A percentile compares a stretch with the other conserved stretches of the same genome.
These are phyloP conservation scores for Anthonomus grandis DNA, from an alignment of 1,140 invertebrate species.

Conservation along the genomic window DNA sequence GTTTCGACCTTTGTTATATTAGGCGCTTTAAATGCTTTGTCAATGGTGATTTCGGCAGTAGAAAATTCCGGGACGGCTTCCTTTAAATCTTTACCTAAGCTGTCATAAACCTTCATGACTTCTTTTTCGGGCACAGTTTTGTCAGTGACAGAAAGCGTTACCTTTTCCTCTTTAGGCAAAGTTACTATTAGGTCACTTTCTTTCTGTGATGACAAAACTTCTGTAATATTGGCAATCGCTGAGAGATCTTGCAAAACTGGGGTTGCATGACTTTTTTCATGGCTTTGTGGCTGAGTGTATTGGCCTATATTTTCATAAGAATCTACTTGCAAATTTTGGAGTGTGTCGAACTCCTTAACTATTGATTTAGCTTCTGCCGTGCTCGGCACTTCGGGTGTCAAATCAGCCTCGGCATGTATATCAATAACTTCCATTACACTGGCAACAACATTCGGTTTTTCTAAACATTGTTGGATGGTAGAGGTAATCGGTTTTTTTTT, in stretches of 20 bases:
- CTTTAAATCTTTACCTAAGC: conserved; percentile 16
- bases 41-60: conserved; percentile 21
- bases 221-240: conserved; percentile 41
- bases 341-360: conserved; percentile 3
- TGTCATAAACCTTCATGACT: conserved; percentile 23
- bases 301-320: conserved; percentile 12
- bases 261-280: not conserved
- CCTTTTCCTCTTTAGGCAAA: conserved; percentile 33
- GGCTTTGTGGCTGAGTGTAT: not conserved
- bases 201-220: conserved; percentile 46
- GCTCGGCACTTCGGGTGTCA: not conserved
- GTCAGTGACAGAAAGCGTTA: conserved; percentile 23
- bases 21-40: conserved; percentile 8
- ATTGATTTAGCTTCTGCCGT: conserved; percentile 3
- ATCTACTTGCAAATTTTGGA: conserved; percentile 11
- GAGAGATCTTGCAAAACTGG: conserved; percentile 4
- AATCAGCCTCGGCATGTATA: conserved; percentile 1
- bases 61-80: conserved; percentile 25
- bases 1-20: conserved; percentile 12
- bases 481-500: conserved; percentile 23
- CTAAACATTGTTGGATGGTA: conserved; percentile 16
- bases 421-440: conserved; percentile 10
- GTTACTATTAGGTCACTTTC: conserved; percentile 41
- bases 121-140: conserved; percentile 19
- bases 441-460: conserved; percentile 4